Conservation (phyloP, 2,113 vertebrate genomes). For the Meleagris gallopavo region DNA sequence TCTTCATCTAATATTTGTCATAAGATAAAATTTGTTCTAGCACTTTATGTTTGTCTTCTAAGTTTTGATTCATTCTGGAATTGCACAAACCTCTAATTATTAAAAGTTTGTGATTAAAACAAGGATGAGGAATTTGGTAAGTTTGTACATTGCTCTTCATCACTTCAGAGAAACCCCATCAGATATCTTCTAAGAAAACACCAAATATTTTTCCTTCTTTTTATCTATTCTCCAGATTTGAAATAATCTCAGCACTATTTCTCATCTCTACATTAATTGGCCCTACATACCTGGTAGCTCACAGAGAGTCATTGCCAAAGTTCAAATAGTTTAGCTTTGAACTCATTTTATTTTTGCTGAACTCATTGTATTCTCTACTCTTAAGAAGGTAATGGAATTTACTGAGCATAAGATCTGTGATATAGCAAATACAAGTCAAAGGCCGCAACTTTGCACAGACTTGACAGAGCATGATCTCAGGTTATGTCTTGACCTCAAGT, state of each 20-base stretch:
- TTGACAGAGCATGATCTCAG: background rate
- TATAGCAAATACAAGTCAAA: background rate
- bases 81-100: background rate
- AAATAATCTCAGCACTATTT: background rate
- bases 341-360: background rate
- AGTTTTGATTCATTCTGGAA: background rate
- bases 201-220: background rate
- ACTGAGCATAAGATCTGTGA: background rate
- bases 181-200: background rate
- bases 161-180: background rate
- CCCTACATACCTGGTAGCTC: background rate
- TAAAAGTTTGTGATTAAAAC: background rate
- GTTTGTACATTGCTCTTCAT: background rate
- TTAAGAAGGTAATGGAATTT: background rate
- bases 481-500: background rate
- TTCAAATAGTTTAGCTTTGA: background rate
- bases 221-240: background rate
- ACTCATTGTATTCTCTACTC: background rate
- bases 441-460: background rate
- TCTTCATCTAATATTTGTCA: background rate
- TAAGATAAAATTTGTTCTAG: background rate
- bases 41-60: background rate
- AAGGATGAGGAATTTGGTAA: background rate
- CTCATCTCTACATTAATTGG: background rate
- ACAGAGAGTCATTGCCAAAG: background rate